Base-by-base conservation (phyloP, 64 coral and sea anemone species). In the Acropora yongei region DNA sequence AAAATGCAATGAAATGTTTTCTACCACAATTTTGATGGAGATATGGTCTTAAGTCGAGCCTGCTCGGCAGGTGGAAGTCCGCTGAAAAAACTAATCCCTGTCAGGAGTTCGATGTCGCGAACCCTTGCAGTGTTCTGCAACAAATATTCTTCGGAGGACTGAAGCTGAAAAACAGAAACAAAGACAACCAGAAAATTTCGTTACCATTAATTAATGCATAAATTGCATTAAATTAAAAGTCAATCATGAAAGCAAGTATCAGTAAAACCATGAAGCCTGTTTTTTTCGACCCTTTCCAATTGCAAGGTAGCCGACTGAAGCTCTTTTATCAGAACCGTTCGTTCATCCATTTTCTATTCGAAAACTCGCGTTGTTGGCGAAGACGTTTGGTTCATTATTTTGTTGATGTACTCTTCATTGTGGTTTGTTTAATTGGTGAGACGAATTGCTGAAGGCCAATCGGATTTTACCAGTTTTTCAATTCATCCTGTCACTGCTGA, bases 41-140 rank as follows among this genome's bases (percentile, higher is more conserved):
- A 78, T 53, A 80, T 55, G n/a, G 91, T 88, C 61, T 93, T 93
- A 6, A 93, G 76, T 44, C 91, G 91, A 55, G 91, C 91, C 76
- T 93, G 91, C 58, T 93, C 91, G 4, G 49, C 18, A 14, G 83
- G 47, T 8, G 83, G 91, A 57, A 93, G 47, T 60, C 77, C 57
- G 75, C 63, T 80, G 83, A 93, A 93, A 79, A 93, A 93, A 16
- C 50, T 87, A 60, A 86, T 83, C n/a, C 91, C 91, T n/a, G 91
- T 93, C 72, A 93, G 57, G 8, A 76, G 39, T 80, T 93, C 91
- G 75, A 93, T 74, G 84, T 93, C 91, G n/a, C 91, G 83, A 71
- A 93, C 91, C 51, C 82, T 80, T 16, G 91, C 91, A 40, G 91
- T 71, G 19, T 93, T 78, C 14, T 93, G 83, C 13, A 93, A 48